A percentile compares a stretch with the other conserved stretches of the same genome.
Conservation (phyloP, 2,797 vertebrate species). For the Sebastiscus albofasciatus region DNA sequence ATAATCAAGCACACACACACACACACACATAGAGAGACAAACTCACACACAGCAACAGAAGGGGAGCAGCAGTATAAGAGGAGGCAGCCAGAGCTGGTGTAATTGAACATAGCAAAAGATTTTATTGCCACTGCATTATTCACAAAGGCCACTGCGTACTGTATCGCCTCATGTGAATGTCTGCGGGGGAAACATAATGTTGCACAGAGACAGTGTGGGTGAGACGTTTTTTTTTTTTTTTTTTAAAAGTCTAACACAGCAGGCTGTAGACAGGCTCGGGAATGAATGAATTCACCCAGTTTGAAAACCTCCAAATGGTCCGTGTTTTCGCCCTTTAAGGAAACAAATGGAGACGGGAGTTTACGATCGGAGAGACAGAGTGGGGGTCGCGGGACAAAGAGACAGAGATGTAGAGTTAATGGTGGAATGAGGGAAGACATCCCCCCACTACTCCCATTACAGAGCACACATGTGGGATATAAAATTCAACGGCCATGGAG, state of each 20-base stretch:
- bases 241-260: conserved; percentile 26
- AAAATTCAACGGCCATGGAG: conserved; percentile 47
- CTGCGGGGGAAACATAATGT: conserved; percentile 38
- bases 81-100: conserved; percentile 34
- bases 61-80: conserved; percentile 21
- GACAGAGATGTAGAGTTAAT: conserved; percentile 14
- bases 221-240: not conserved
- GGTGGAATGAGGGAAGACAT: not conserved
- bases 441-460: conserved; percentile 18
- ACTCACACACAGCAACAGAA: not conserved
- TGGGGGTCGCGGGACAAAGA: not conserved
- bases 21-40: not conserved
- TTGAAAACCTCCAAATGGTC: conserved; percentile 26
- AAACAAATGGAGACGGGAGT: conserved; percentile 12
- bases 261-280: not conserved
- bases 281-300: conserved; percentile 23
- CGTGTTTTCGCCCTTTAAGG: not conserved
- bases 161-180: conserved; percentile 29
- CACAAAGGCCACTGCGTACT: conserved; percentile 52
- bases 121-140: conserved; percentile 72
- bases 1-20: not conserved
- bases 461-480: conserved; percentile 7
- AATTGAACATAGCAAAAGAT: conserved; percentile 61
- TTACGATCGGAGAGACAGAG: not conserved
- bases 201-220: conserved; percentile 21